A percentile compares a stretch with the other conserved stretches of the same genome.
phyloP scores from a whole-genome alignment of 2,888 invertebrate genomes.

The Apantesis nais region DNA sequence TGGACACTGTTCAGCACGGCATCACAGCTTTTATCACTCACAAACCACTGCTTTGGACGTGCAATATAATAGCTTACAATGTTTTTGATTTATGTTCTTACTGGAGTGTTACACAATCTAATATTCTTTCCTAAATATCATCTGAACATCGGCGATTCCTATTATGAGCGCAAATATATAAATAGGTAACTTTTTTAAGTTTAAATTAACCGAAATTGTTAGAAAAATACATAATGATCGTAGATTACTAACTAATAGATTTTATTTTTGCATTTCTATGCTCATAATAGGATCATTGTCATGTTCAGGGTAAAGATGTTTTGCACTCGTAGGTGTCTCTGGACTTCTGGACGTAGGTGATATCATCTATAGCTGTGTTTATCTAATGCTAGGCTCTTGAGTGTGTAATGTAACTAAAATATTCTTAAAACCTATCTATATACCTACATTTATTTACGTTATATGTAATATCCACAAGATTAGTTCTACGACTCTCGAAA shows the following conservation, averaged over 20 bases:
- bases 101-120: slow-evolving; percentile 45
- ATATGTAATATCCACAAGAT: slow-evolving; percentile 29
- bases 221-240: background rate
- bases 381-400: slow-evolving; percentile 25
- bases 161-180: slow-evolving; percentile 26
- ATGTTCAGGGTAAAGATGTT: slow-evolving; percentile 24
- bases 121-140: slow-evolving; percentile 22
- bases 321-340: slow-evolving; percentile 35
- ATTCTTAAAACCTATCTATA: slow-evolving; percentile 29
- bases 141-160: slow-evolving; percentile 23
- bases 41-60: slow-evolving; percentile 66
- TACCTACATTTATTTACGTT: slow-evolving; percentile 23
- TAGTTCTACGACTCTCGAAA: slow-evolving; percentile 19
- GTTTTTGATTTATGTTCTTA: slow-evolving; percentile 32
- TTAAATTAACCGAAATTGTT: background rate
- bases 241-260: background rate
- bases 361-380: slow-evolving; percentile 13
- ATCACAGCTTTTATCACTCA: slow-evolving; percentile 67
- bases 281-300: slow-evolving; percentile 26
- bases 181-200: background rate
- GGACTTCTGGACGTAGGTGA: slow-evolving; percentile 48
- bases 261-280: background rate
- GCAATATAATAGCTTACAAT: slow-evolving; percentile 52
- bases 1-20: slow-evolving; percentile 58
- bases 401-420: slow-evolving; percentile 29